These are phyloP conservation scores for Nansenia antarctica DNA, from an alignment of 2,113 vertebrate genomes.

Conservation along the genomic window DNA sequence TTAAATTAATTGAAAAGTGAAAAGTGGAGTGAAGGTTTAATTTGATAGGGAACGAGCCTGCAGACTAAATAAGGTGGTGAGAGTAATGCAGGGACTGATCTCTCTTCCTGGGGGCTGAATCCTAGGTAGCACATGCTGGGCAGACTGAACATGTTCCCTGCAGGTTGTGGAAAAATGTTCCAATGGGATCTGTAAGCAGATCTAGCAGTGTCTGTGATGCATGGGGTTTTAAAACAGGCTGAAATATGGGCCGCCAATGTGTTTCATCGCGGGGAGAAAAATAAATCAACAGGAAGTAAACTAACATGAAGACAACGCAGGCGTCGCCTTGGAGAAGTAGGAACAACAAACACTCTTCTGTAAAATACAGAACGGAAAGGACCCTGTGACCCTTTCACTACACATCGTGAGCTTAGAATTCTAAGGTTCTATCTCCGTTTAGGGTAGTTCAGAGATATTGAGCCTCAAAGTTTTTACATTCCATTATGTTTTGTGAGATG, in stretches of 20 bases:
- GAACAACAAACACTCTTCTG: too few species aligned
- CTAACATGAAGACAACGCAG: neutral
- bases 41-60: neutral
- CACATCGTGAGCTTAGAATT: too few species aligned
- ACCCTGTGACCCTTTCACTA: constrained; percentile 22
- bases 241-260: neutral
- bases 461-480: too few species aligned
- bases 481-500: too few species aligned
- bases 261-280: constrained; percentile 24
- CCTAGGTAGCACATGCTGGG: neutral
- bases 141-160: neutral
- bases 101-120: neutral
- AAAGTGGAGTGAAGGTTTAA: constrained; percentile 2
- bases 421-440: too few species aligned
- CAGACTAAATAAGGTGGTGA: neutral
- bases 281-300: constrained; percentile 6
- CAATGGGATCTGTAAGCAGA: neutral
- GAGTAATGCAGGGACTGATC: neutral
- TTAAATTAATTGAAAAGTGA: constrained; percentile 3
- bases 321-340: neutral
- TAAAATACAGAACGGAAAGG: constrained; percentile 41
- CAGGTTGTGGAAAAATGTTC: neutral
- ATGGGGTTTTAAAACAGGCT: neutral
- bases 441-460: too few species aligned
- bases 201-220: neutral